Evolutionary conservation across 2,888 invertebrate genomes (phyloP).

Genomic region (Baccha elongata): DNA sequence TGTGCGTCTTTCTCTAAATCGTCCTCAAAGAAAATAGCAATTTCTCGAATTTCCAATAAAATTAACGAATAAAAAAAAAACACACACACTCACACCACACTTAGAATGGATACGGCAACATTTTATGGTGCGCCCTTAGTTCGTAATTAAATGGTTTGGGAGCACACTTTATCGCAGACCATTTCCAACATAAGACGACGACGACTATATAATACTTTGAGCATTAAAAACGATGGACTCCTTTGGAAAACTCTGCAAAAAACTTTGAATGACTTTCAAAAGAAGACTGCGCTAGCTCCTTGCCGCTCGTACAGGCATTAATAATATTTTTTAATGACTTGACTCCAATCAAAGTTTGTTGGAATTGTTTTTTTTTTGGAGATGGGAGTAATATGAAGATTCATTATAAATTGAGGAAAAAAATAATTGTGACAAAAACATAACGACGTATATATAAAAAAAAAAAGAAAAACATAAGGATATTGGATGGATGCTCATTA

Average conservation of each 20-base stretch:
- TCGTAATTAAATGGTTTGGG: conserved; percentile 63
- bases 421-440: conserved; percentile 24
- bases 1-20: not conserved
- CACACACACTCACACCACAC: not conserved
- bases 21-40: conserved; percentile 7
- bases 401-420: conserved; percentile 52
- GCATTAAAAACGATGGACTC: conserved; percentile 38
- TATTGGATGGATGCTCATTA: conserved; percentile 44
- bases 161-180: conserved; percentile 52
- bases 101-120: conserved; percentile 18
- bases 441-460: conserved; percentile 26
- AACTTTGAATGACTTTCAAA: conserved; percentile 57
- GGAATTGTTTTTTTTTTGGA: not conserved
- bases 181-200: conserved; percentile 13
- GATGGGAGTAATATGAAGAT: conserved; percentile 5
- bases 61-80: conserved; percentile 1
- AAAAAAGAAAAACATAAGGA: conserved; percentile 3
- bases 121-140: conserved; percentile 37
- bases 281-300: conserved; percentile 10
- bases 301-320: conserved; percentile 31
- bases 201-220: not conserved
- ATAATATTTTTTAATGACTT: conserved; percentile 50
- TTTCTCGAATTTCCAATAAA: conserved; percentile 7
- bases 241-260: conserved; percentile 36
- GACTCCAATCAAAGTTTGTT: conserved; percentile 29